Evolutionary conservation across 1,140 invertebrate species (phyloP), one percentile per base, ranked within the genome.

Genomic region (Holcopasites calliopsidis): DNA sequence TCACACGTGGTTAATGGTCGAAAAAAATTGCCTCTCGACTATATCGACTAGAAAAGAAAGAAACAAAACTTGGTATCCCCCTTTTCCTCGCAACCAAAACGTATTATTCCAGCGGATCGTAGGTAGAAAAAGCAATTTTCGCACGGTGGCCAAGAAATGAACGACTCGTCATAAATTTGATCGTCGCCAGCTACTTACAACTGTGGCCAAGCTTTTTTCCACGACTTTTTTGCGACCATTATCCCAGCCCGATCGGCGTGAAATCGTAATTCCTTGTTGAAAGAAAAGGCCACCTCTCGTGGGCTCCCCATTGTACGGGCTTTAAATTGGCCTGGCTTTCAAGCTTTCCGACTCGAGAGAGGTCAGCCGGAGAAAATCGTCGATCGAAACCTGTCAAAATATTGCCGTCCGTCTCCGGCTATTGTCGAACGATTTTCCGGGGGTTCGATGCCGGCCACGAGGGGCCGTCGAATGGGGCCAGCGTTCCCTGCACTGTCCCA

Each of bases 341-440:
- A 26, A 16, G 16, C 50, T 50, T 77, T 49, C 73, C 40, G 35
- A 26, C 35, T 11, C 42, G 1, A 23, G 66, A 26, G 35, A 68
- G 64, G 49, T 47, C 28, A 47, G 13, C 26, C 50, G 6, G 0
- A 21, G 60, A 54, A 26, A 47, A 61, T 52, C 55, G 61, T 61
- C 40, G 62, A 71, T 78, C 78, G 77, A 72, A 60, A 84, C 78
- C 87, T 86, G 85, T 88, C 86, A 88, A 87, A 88, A 88, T 85
- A 88, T 88, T 88, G 62, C 77, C 77, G 44, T 55, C 33, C 73
- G 16, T 60, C 77, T 11, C 26, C 40, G 75, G 18, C 49, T 57
- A 83, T 83, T 84, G 77, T 84, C 52, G 26, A 11, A 5, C 70
- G 68, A 82, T 78, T 83, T 78, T 76, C 78, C 77, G 71, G 60